A percentile compares a stretch with the other conserved stretches of the same genome.
These are phyloP conservation scores for Sebastiscus tertius DNA, from an alignment of 2,797 vertebrate species.

Conservation along the genomic window DNA sequence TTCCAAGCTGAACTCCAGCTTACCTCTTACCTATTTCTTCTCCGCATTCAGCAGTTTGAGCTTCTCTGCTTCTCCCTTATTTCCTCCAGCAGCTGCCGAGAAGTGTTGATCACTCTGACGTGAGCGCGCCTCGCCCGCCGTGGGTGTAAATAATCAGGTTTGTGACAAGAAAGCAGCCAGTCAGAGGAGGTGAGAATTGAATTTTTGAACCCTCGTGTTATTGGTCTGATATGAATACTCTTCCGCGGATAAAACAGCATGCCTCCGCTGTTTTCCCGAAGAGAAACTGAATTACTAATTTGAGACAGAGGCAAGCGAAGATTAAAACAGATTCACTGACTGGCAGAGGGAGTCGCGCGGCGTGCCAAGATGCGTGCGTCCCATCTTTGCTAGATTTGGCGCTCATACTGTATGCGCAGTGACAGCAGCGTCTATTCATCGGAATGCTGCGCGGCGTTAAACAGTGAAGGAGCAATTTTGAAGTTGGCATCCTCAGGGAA, in stretches of 20 bases:
- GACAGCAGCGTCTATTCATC: conserved; percentile 1
- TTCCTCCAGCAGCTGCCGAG: conserved; percentile 33
- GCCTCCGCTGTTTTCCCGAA: conserved; percentile 24
- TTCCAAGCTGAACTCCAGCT: conserved; percentile 56
- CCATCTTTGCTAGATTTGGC: conserved; percentile 38
- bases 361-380: conserved; percentile 19
- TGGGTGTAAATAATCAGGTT: conserved; percentile 71
- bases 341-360: conserved; percentile 13
- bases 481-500: neutral
- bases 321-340: conserved; percentile 55
- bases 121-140: conserved; percentile 19
- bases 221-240: conserved; percentile 49
- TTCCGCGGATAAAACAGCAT: conserved; percentile 40
- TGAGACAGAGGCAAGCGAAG: conserved; percentile 55
- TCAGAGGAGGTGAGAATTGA: conserved; percentile 71
- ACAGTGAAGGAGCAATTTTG: neutral
- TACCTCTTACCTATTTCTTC: conserved; percentile 45
- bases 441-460: neutral
- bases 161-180: conserved; percentile 51
- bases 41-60: conserved; percentile 29
- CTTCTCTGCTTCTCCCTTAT: conserved; percentile 7
- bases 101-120: conserved; percentile 55
- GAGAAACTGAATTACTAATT: conserved; percentile 64
- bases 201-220: conserved; percentile 59
- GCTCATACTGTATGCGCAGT: neutral